These are phyloP conservation scores for Heliconius hortense DNA, from an alignment of 2,888 invertebrate genomes.

Conservation along the genomic window DNA sequence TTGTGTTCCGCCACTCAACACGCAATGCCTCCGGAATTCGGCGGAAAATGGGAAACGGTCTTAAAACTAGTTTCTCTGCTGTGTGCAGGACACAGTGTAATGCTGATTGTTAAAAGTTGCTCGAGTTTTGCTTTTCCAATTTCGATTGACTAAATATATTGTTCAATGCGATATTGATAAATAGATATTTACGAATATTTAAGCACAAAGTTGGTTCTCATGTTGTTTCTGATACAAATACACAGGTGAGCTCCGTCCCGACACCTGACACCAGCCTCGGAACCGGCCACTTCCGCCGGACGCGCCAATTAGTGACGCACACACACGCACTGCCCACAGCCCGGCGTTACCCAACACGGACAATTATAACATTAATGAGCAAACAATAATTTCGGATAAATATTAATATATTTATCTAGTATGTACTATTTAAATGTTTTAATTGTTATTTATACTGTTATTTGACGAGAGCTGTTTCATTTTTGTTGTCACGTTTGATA, in stretches of 20 bases:
- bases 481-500: no score
- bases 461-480: no score
- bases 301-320: slow-evolving; percentile 78
- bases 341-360: slow-evolving; percentile 35
- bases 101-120: no score
- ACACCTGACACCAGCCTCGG: slow-evolving; percentile 77
- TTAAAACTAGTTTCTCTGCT: no score
- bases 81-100: no score
- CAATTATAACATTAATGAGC: slow-evolving; percentile 42
- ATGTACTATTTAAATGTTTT: no score
- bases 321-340: slow-evolving; percentile 49
- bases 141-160: background rate
- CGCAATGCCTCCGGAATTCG: no score
- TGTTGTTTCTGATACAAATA: slow-evolving; percentile 33
- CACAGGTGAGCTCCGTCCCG: slow-evolving; percentile 65
- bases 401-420: background rate
- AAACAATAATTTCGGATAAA: slow-evolving; percentile 24
- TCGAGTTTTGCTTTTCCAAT: no score
- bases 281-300: slow-evolving; percentile 81
- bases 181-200: background rate
- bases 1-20: no score
- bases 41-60: no score
- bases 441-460: no score
- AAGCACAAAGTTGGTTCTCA: slow-evolving; percentile 34
- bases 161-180: background rate